These are phyloP conservation scores for Pluvianellus socialis DNA, from an alignment of 2,113 vertebrate species.

Conservation along the genomic window DNA sequence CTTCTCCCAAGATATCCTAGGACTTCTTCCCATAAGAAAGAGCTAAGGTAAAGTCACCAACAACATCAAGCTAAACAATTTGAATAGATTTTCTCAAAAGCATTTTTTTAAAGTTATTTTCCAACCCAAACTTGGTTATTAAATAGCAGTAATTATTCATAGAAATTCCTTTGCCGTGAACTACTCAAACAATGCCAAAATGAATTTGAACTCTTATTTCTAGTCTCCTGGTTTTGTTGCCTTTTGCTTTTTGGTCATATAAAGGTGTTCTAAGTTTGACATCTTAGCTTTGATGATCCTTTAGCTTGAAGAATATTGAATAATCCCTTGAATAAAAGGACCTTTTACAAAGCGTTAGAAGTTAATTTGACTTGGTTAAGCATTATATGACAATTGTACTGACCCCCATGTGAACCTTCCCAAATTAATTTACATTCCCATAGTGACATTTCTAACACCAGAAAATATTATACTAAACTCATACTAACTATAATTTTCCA, in stretches of 20 bases:
- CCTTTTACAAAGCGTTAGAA: constrained; percentile 44
- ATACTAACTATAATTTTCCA: constrained; percentile 65
- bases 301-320: constrained; percentile 29
- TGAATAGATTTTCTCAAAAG: not conserved
- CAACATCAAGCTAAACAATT: not conserved
- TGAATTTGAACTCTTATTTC: not conserved
- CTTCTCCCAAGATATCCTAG: not conserved
- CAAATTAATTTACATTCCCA: constrained; percentile 58
- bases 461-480: constrained; percentile 62
- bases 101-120: not conserved
- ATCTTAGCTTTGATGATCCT: constrained; percentile 2
- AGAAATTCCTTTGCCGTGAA: not conserved
- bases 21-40: not conserved
- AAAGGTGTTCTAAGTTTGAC: constrained; percentile 40
- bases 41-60: not conserved
- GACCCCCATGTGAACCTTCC: constrained; percentile 51
- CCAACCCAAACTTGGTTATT: not conserved
- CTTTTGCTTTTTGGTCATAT: not conserved
- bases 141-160: not conserved
- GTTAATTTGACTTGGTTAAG: constrained; percentile 69
- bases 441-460: constrained; percentile 1
- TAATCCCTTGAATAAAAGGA: constrained; percentile 21
- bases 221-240: not conserved
- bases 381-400: constrained; percentile 63
- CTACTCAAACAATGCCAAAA: not conserved